Base-by-base conservation (phyloP, 92 coral and sea anemone species). In the Paragorgia papillata region DNA sequence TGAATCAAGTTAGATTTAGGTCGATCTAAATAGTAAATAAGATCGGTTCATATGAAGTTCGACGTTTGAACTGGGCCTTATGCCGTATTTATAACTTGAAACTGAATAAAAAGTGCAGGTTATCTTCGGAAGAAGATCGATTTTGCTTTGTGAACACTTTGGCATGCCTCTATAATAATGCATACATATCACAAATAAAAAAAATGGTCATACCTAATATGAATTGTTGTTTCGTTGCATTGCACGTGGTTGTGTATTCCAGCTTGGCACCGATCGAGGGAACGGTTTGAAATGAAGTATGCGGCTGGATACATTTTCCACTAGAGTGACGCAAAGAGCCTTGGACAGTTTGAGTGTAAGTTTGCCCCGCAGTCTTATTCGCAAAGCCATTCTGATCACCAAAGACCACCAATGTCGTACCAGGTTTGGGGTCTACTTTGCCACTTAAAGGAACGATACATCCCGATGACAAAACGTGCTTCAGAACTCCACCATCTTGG, bases 271-370 rank as follows among this genome's bases (percentile, higher is more conserved):
- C 74, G 32, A 41, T 41, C 32, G 74, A n/a, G 7, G 74, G 74
- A 31, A 18, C 7, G 30, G 31, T 26, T 9, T 13, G 34, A 27
- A 67, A 67, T 30, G 57, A 20, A 22, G 74, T 43, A 5, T 44
- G 74, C 3, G 74, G 74, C 44, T 67, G 74, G 9, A 67, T 46
- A 46, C 74, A 67, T 35, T 35, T 67, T 8, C 74, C 74, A 18
- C 57, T 44, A 14, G 57, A 44, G 25, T 67, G 74, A 4, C 57
- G 31, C 37, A 67, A 67, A 2, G 74, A 41, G 9, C 74, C 74
- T 14, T 25, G 17, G 37, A 18, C 33, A 15, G 74, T 67, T 34
- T 41, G 57, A 2, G 35, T 67, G 17, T 67, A 67, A 28, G 57
- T 34, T n/a, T 67, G 56, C 20, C 34, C 28, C n/a, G n/a, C n/a